Conservation (phyloP, 1,140 invertebrate species). For the Alviniconcha marisindica region DNA sequence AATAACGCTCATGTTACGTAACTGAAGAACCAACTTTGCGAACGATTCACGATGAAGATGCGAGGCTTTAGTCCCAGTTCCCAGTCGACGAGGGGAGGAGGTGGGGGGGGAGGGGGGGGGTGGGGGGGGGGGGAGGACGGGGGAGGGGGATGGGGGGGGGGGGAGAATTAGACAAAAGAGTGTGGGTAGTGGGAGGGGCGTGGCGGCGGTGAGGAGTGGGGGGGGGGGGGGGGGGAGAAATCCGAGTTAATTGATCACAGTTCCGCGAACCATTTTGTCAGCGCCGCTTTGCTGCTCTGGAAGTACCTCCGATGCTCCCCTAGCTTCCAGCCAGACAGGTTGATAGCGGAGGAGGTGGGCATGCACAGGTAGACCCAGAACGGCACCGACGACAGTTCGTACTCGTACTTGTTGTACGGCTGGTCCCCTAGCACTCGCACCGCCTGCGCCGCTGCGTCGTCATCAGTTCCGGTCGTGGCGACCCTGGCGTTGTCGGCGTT, state of each 20-base stretch:
- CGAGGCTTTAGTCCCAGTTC: no score
- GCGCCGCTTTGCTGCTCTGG: constrained; percentile 35
- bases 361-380: constrained; percentile 49
- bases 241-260: constrained; percentile 31
- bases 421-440: constrained; percentile 43
- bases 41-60: no score
- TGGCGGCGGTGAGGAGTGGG: no score
- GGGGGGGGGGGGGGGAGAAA: no score
- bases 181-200: no score
- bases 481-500: constrained; percentile 49
- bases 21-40: no score
- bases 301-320: constrained; percentile 47
- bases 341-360: constrained; percentile 41
- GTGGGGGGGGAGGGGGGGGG: no score
- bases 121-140: no score
- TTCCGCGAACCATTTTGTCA: constrained; percentile 43
- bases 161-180: no score
- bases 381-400: constrained; percentile 40
- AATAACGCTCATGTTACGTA: no score
- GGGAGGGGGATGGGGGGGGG: no score
- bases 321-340: constrained; percentile 50
- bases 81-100: no score
- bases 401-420: constrained; percentile 41
- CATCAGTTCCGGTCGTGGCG: constrained; percentile 16
- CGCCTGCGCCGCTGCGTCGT: constrained; percentile 38